Percentiles rank a stretch among this genome's conserved stretches.
Conservation (phyloP, 30 jellyfish, hydroid and myxozoan genomes). For the Mastigias papua region DNA sequence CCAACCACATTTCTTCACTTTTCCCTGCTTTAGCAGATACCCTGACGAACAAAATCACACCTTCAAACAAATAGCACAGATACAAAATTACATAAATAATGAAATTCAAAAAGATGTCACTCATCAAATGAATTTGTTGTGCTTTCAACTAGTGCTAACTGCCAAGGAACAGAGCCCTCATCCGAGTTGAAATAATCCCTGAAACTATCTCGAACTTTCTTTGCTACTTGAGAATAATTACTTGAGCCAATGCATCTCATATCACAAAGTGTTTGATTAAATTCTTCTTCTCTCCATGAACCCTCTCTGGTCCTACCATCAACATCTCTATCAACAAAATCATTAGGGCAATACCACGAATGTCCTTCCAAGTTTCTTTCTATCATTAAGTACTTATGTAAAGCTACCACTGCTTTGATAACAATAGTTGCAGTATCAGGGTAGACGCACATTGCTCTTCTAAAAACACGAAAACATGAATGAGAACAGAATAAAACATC, state of each 20-base stretch:
- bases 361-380: neutral
- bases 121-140: neutral
- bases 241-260: neutral
- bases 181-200: neutral
- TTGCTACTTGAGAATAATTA: neutral
- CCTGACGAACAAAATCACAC: too few species aligned
- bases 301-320: constrained; percentile 11
- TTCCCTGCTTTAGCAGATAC: too few species aligned
- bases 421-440: constrained; percentile 24
- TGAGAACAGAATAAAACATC: constrained; percentile 66
- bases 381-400: constrained; percentile 57
- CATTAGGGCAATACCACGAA: neutral
- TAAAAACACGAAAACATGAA: constrained; percentile 64
- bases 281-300: constrained; percentile 20
- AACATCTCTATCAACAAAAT: neutral
- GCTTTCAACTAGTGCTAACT: neutral
- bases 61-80: too few species aligned
- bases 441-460: constrained; percentile 60
- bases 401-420: constrained; percentile 71
- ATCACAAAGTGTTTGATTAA: neutral
- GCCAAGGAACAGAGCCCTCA: neutral
- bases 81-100: too few species aligned
- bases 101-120: too few species aligned
- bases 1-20: too few species aligned
- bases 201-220: neutral